These are phyloP conservation scores for Danio jaintianensis DNA, from an alignment of 2,797 vertebrate genomes.

Conservation along the genomic window DNA sequence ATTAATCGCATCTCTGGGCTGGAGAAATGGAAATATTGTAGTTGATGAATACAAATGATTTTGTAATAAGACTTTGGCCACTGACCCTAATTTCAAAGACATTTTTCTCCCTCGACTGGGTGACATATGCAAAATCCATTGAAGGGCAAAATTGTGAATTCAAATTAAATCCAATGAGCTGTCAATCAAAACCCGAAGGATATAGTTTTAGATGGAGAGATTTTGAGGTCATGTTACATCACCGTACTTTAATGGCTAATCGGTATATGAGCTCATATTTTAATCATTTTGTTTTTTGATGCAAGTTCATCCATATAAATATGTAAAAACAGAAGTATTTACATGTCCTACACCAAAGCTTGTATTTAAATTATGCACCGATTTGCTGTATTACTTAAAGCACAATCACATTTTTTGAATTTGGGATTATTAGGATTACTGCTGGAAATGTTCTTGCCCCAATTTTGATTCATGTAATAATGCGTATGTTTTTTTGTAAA, in stretches of 20 bases:
- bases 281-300: not conserved
- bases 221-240: conserved; percentile 2
- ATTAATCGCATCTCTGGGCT: not conserved
- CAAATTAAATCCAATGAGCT: conserved; percentile 17
- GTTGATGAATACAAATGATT: conserved; percentile 37
- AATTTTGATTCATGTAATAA: not conserved
- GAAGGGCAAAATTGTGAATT: conserved; percentile 13
- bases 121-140: conserved; percentile 36
- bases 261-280: not conserved
- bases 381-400: conserved; percentile 19
- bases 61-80: conserved; percentile 21
- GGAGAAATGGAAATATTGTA: not conserved
- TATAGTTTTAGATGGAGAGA: not conserved
- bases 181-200: conserved; percentile 24
- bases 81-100: conserved; percentile 39
- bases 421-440: conserved; percentile 20
- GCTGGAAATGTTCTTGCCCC: not conserved
- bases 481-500: conserved; percentile 2
- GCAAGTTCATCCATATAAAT: not conserved
- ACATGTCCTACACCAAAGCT: not conserved
- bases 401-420: conserved; percentile 7
- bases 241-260: not conserved
- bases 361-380: conserved; percentile 5
- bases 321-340: not conserved
- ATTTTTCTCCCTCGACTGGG: not conserved